Conservation (phyloP, 2,888 invertebrate species). For the Autographa gamma region DNA sequence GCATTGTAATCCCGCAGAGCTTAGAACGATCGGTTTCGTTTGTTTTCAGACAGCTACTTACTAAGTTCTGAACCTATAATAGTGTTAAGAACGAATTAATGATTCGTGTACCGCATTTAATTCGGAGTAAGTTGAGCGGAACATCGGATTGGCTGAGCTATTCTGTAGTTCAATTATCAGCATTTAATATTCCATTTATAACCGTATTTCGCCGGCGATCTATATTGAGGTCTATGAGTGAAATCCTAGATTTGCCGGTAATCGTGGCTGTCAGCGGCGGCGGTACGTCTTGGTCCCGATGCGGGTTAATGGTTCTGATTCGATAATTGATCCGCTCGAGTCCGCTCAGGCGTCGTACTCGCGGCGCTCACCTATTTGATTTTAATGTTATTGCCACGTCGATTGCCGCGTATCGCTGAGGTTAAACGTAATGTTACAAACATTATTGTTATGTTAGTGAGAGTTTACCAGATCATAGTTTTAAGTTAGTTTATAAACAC, state of each 20-base stretch:
- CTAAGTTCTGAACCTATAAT: background rate
- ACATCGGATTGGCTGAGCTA: background rate
- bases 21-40: slow-evolving; percentile 11
- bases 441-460: slow-evolving; percentile 34
- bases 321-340: slow-evolving; percentile 58
- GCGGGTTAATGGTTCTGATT: slow-evolving; percentile 53
- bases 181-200: slow-evolving; percentile 21
- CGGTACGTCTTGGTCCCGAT: slow-evolving; percentile 33
- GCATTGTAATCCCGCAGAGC: slow-evolving; percentile 42
- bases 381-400: slow-evolving; percentile 44
- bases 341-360: slow-evolving; percentile 34
- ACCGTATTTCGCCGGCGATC: slow-evolving; percentile 9
- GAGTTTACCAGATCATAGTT: slow-evolving; percentile 22
- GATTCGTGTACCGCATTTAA: background rate
- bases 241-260: slow-evolving; percentile 50
- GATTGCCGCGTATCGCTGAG: slow-evolving; percentile 20
- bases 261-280: slow-evolving; percentile 42
- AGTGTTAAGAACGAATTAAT: background rate
- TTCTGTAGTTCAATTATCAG: background rate
- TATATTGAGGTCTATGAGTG: slow-evolving; percentile 37
- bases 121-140: background rate
- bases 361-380: slow-evolving; percentile 41
- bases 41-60: slow-evolving; percentile 11
- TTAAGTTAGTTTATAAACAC: slow-evolving; percentile 14
- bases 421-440: slow-evolving; percentile 24